Base-by-base conservation (phyloP, 2,797 vertebrate genomes). In the Galagoides demidoff region DNA sequence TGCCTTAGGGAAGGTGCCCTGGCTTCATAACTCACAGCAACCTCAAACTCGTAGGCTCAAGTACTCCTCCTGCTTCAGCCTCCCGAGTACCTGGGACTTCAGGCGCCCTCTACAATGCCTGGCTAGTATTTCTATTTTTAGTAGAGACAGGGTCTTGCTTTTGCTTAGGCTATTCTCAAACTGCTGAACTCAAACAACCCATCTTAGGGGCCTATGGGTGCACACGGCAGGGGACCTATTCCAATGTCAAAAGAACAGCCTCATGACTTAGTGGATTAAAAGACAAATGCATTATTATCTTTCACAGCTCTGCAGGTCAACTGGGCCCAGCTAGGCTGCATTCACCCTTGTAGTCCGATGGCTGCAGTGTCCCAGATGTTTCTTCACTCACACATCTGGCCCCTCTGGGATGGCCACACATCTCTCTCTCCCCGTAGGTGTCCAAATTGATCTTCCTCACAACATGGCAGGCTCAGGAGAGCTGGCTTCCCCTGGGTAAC, bases 251-350 rank as follows among this genome's bases (percentile, higher is more conserved):
- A 22, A 31, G 68, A 16, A 11, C 22, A 17, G 20, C 10, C 6
- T 55, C 7, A 27, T 25, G 4, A 22, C 20, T 14, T 2, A 20
- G 34, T 2, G 37, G 31, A 61, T 63, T 4, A 31, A 73, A 13
- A 55, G 5, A 52, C 16, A 49, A 22, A 31, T 16, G 12, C 19
- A 3, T 6, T 14, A 2, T 71, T 31, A 55, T 27, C 74, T 43
- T 70, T 4, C 17, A 1, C 2, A 12, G 8, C 0, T 14, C 29
- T 70, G 34, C 13, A 34, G 20, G 27, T n/a, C 10, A n/a, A 7
- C 12, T 0, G 34, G 43, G 37, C 59, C 84, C 71, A 11, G 14
- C 16, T 22, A 23, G 55, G n/a, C 49, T 6, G 19, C 0, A 0
- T 2, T 39, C 20, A 1, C 83, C 23, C 17, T 34, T n/a, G 29